Evolutionary conservation across 2,113 vertebrate species (phyloP), one percentile per base, ranked within the genome.

Genomic region (Damaliscus lunatus): DNA sequence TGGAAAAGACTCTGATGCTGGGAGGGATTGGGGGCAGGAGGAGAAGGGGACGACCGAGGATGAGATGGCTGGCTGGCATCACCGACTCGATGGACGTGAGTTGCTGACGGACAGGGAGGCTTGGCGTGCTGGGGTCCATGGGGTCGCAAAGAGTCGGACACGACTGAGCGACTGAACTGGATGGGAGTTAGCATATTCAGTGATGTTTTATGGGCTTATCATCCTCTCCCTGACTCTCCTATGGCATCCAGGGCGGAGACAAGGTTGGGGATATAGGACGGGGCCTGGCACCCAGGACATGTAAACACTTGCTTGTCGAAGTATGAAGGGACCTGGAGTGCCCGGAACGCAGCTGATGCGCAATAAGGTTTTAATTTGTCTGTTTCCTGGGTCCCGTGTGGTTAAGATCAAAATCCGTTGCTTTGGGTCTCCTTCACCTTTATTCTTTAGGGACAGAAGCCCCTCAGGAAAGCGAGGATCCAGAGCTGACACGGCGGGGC

Each of bases 261-360:
- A 7, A 10, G 7, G 3, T 19, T 36, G 53, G 52, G 27, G 21
- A 25, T 23, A 46, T 5, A 25, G 1, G 19, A 33, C 1, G 0
- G 67, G 87, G 17, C 10, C n/a, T 46, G 17, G 71, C n/a, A 55
- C 33, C 27, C 46, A 48, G 25, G 12, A 40, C n/a, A 82, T 36
- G 16, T 12, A 14, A 48, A 62, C 29, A 36, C 7, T 17, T 78
- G 80, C 27, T 59, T 59, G 64, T 7, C 40, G 15, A 84, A 80
- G 55, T 67, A 71, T 50, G 29, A 53, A 55, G 74, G n/a, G 4
- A 17, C 46, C 13, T 55, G 60, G 46, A 52, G n/a, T n/a, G 10
- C 57, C 23, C 12, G 25, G 5, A 31, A 48, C 5, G 33, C 36
- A 40, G 27, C 17, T 19, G 55, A 7, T n/a, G 31, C 27, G n/a